A percentile compares a stretch with the other conserved stretches of the same genome.
Conservation (phyloP, 2,113 vertebrate genomes). For the Sarotherodon lohbergeri region DNA sequence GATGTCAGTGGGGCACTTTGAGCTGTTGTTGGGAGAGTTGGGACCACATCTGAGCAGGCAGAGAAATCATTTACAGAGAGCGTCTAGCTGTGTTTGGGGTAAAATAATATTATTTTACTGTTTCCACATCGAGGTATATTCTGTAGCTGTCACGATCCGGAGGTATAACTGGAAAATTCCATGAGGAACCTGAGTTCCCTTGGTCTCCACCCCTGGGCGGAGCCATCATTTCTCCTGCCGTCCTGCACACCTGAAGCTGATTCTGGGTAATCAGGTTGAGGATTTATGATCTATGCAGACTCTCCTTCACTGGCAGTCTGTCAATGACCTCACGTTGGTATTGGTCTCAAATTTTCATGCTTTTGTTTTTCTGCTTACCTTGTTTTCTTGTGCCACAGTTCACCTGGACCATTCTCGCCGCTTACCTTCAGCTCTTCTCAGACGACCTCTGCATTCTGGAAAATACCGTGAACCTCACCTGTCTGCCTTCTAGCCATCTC, state of each 20-base stretch:
- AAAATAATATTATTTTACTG: no score
- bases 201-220: no score
- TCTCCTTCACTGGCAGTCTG: not conserved
- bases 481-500: not conserved
- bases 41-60: no score
- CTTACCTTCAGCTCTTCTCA: not conserved
- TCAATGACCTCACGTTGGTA: not conserved
- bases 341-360: not conserved
- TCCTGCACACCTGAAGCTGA: not conserved
- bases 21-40: no score
- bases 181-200: no score
- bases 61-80: no score
- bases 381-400: not conserved
- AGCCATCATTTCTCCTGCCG: accelerated
- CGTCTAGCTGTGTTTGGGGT: no score
- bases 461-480: not conserved
- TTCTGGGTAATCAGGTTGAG: not conserved
- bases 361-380: not conserved
- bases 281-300: not conserved
- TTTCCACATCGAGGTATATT: no score
- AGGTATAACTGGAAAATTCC: no score
- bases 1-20: no score
- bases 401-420: not conserved
- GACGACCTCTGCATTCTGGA: not conserved
- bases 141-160: no score